Percentiles rank a stretch among this genome's conserved stretches.
These are phyloP conservation scores for Diprion similis DNA, from an alignment of 1,140 invertebrate species.

Conservation along the genomic window DNA sequence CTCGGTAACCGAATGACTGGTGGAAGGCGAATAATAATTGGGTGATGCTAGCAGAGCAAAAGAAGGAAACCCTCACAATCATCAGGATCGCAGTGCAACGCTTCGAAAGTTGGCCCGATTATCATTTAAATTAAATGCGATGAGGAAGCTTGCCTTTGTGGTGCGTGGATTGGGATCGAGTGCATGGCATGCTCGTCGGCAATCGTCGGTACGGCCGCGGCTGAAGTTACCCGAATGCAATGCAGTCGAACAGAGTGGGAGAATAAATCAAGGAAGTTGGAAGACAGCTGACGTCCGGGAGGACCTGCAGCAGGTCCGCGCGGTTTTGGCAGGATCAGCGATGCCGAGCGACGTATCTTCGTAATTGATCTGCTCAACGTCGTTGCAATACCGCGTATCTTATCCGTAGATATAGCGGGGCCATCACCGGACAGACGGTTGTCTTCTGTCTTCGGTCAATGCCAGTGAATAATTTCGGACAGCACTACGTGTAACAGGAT, in stretches of 20 bases:
- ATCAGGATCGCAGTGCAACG: no score
- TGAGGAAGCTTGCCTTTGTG: neutral
- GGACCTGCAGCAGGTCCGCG: neutral
- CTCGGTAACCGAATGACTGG: neutral
- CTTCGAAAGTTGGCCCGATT: neutral
- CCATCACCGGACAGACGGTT: neutral
- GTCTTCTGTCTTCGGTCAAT: constrained; percentile 1
- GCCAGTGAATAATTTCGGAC: constrained; percentile 4
- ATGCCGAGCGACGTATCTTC: neutral
- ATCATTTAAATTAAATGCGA: constrained; percentile 3
- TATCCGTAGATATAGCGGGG: neutral
- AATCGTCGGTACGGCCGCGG: no score
- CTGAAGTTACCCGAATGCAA: no score
- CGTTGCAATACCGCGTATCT: neutral
- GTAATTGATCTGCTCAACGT: neutral
- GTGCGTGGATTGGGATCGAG: neutral
- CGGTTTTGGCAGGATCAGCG: neutral
- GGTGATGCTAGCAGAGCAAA: constrained; percentile 2
- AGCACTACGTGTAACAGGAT: neutral
- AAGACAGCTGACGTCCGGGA: neutral
- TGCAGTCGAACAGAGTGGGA: neutral
- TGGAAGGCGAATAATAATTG: neutral
- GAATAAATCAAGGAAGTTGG: constrained; percentile 1
- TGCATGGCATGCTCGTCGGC: no score
- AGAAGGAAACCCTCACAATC: neutral